Evolutionary conservation across 2,113 vertebrate genomes (phyloP).

Genomic region (Crotalus horridus): DNA sequence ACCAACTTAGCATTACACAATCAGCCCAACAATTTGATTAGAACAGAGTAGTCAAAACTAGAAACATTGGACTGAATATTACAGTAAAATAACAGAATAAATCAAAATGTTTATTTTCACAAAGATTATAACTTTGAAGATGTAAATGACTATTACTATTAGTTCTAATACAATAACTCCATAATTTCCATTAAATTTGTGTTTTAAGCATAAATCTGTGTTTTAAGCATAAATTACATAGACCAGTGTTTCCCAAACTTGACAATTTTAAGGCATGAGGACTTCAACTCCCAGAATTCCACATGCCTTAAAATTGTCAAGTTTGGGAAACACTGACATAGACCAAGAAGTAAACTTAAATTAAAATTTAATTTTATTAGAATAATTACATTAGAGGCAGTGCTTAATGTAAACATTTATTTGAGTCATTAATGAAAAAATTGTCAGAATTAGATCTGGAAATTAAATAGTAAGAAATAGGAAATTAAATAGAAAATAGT

Average conservation of each 20-base stretch:
- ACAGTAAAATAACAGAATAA: not conserved
- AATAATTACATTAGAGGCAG: not conserved
- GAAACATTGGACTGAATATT: not conserved
- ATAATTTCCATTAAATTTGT: not conserved
- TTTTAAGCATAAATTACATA: not conserved
- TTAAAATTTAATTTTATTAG: not conserved
- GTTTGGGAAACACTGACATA: not conserved
- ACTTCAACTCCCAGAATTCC: too few relatives aligned
- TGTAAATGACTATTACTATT: not conserved
- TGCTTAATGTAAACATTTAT: not conserved
- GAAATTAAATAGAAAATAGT: not conserved
- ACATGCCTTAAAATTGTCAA: too few relatives aligned
- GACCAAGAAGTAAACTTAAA: not conserved
- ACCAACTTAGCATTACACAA: not conserved
- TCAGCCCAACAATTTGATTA: not conserved
- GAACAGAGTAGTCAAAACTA: not conserved
- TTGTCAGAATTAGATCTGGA: not conserved
- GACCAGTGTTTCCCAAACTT: not conserved
- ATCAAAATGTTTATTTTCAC: not conserved
- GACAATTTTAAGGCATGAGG: too few relatives aligned
- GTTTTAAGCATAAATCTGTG: not conserved
- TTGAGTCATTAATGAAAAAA: not conserved
- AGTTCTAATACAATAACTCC: not conserved
- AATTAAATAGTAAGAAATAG: not conserved
- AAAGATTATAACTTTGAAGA: not conserved